These are phyloP conservation scores for Trissolcus basalis DNA, from an alignment of 1,140 invertebrate species.

Conservation along the genomic window DNA sequence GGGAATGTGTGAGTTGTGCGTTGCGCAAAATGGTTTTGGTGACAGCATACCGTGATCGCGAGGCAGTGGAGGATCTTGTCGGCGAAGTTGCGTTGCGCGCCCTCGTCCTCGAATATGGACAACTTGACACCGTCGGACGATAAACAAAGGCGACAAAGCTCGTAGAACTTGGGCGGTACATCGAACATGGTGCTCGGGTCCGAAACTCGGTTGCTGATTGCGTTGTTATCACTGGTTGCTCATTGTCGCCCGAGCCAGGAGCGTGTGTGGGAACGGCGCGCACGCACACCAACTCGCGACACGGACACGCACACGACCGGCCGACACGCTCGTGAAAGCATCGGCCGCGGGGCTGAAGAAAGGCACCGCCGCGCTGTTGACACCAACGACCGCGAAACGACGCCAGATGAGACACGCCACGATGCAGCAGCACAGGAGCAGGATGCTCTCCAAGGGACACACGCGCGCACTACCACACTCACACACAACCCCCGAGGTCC, in stretches of 20 bases:
- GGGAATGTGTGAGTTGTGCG: no score
- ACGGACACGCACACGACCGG: constrained; percentile 31
- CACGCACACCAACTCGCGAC: constrained; percentile 21
- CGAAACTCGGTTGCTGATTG: background rate
- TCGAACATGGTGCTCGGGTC: constrained; percentile 69
- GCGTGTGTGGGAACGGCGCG: constrained; percentile 43
- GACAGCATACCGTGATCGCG: constrained; percentile 70
- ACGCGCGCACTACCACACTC: constrained; percentile 4
- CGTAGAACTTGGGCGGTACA: constrained; percentile 77
- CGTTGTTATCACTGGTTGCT: constrained; percentile 28
- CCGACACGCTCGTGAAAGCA: constrained; percentile 44
- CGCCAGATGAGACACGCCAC: background rate
- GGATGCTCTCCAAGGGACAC: constrained; percentile 16
- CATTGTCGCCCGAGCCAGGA: constrained; percentile 35
- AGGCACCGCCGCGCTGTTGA: constrained; percentile 13
- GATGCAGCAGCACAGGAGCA: background rate
- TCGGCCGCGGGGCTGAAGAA: constrained; percentile 26
- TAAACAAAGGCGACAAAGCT: constrained; percentile 78
- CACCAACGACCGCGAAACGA: background rate
- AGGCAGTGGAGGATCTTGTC: constrained; percentile 75
- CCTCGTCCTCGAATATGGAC: constrained; percentile 76
- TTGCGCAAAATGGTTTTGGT: no score
- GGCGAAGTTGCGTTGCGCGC: constrained; percentile 73
- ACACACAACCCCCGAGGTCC: constrained; percentile 13
- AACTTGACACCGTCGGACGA: constrained; percentile 76